phyloP scores from a whole-genome alignment of 2,888 invertebrate genomes.

The Lymantria dispar region DNA sequence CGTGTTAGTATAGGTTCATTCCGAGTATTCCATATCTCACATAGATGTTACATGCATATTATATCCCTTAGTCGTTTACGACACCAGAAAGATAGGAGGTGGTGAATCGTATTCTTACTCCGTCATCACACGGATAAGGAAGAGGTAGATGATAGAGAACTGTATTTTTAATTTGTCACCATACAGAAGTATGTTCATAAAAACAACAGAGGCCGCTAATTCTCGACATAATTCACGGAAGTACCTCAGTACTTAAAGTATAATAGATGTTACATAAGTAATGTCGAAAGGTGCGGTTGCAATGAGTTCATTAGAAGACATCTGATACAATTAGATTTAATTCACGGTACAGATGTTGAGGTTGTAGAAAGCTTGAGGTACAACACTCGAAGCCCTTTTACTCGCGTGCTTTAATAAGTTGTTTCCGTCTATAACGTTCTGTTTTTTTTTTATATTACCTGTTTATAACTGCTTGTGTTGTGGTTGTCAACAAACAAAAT shows the following conservation, averaged over 20 bases:
- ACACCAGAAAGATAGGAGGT: too few relatives aligned
- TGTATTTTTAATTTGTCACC: too few relatives aligned
- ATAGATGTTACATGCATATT: too few relatives aligned
- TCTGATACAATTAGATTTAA: constrained; percentile 42
- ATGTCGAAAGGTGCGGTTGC: constrained; percentile 26
- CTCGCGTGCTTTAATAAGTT: constrained; percentile 18
- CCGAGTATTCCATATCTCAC: too few relatives aligned
- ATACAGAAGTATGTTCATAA: too few relatives aligned
- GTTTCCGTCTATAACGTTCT: constrained; percentile 7
- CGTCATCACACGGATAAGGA: too few relatives aligned
- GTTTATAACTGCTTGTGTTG: neutral
- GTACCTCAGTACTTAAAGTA: neutral
- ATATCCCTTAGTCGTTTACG: too few relatives aligned
- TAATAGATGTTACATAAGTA: constrained; percentile 21
- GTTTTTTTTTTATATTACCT: constrained; percentile 1
- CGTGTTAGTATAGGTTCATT: too few relatives aligned
- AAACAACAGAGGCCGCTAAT: too few relatives aligned
- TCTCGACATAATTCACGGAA: too few relatives aligned
- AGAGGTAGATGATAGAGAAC: too few relatives aligned
- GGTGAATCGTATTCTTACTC: too few relatives aligned
- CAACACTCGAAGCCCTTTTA: constrained; percentile 22
- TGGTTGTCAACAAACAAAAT: neutral
- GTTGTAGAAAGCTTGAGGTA: constrained; percentile 45
- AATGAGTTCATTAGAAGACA: constrained; percentile 35
- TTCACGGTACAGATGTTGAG: constrained; percentile 18